Evolutionary conservation across 2,888 invertebrate species (phyloP), one percentile per base, ranked within the genome.

Genomic region (Entomobrya proxima): DNA sequence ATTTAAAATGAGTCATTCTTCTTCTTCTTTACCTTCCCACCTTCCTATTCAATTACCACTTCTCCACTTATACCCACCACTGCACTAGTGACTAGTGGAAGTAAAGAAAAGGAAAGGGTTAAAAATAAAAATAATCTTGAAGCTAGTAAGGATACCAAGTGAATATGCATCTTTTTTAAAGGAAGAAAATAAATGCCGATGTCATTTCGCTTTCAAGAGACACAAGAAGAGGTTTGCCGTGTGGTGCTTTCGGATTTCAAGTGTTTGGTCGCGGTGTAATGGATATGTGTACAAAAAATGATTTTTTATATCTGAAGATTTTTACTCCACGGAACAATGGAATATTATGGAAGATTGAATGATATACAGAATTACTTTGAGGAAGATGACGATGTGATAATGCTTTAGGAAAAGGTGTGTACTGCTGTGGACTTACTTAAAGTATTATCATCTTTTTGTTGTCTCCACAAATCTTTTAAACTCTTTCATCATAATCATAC

Each of bases 121-220:
- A 40, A 67, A 67, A 67, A 67, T 67, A 40, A 13, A 67, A 37
- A 18, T 35, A n/a, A 2, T 37, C n/a, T n/a, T n/a, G n/a, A n/a
- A n/a, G n/a, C 13, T n/a, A 32, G 30, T 52, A 35, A n/a, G 30
- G n/a, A n/a, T n/a, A n/a, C n/a, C n/a, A n/a, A 47, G 5, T 47
- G 47, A 13, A 13, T 5, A 61, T 30, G 7, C 5, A 11, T 30
- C 15, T 58, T 67, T 40, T 24, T 67, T 1, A 67, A 40, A 67
- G 24, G 44, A 32, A 18, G 52, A 72, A 13, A 69, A 81, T 61
- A 81, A 72, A 55, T 72, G 80, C 80, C 80, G 80, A 81, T 81
- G 80, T 81, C 80, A 81, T 47, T 81, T 40, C 24, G 37, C 67
- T 67, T 67, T 67, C 21, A 18, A 67, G 67, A 67, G 67, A 7